Evolutionary conservation across 2,888 invertebrate genomes (phyloP).

Genomic region (Eupithecia centaureata): DNA sequence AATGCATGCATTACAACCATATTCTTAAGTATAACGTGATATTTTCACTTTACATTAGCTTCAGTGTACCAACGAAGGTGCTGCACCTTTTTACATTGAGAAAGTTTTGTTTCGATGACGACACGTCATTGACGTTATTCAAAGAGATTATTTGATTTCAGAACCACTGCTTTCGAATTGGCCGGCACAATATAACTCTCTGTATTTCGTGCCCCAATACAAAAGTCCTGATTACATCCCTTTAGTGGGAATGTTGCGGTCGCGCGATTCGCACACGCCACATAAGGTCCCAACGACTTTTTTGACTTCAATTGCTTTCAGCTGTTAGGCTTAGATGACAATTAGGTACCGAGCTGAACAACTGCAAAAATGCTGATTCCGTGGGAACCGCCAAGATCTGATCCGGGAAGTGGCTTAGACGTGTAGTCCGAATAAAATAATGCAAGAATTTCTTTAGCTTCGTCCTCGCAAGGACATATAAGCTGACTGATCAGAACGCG

Average conservation of each 20-base stretch:
- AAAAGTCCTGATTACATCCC: constrained; percentile 14
- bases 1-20: no score
- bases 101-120: no score
- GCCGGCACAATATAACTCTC: neutral
- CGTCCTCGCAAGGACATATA: neutral
- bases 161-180: no score
- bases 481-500: no score
- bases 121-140: no score
- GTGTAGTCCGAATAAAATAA: constrained; percentile 1
- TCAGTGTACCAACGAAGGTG: no score
- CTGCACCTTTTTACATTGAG: neutral
- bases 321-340: constrained; percentile 57
- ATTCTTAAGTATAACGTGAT: no score
- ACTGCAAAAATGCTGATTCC: constrained; percentile 38
- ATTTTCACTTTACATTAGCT: no score
- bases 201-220: neutral
- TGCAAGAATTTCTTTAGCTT: neutral
- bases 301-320: constrained; percentile 52
- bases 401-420: constrained; percentile 14
- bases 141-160: no score
- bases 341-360: constrained; percentile 44
- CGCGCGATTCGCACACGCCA: constrained; percentile 71
- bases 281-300: constrained; percentile 65
- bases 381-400: constrained; percentile 35
- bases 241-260: constrained; percentile 68